Base-by-base conservation (phyloP, 2,888 invertebrate genomes). In the Drosophila robusta region DNA sequence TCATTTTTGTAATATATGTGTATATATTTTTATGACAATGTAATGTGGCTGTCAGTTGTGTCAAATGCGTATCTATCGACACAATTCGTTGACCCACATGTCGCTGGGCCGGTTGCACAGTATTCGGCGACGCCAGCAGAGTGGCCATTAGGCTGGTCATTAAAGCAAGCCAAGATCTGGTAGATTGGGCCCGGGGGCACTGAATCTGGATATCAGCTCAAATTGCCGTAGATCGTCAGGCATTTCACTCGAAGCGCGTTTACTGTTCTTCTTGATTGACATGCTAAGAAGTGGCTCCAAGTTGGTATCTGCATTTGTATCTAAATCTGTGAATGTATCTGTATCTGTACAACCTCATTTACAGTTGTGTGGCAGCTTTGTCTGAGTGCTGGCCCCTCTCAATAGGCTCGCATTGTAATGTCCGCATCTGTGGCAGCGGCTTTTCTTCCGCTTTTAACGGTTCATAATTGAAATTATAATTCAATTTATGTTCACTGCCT, bases 391-490 rank as follows among this genome's bases (percentile, higher is more conserved):
- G 45, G 70, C 60, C 57, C 62, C 52, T 74, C 69, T 82, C 85
- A 85, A 81, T 82, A 72, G 75, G 61, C 81, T 16, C 61, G 24
- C 78, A 80, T 84, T 87, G 85, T 84, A 54, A 12, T 62, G 46
- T 34, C 45, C 45, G 63, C 16, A 24, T 63, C 22, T 54, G 36
- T 64, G 72, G 58, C 75, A 46, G 62, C 58, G 57, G 77, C 68
- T 79, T 82, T 87, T 84, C 89, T 84, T 84, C 85, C 85, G 83
- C 83, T 86, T 80, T 81, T 87, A 89, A 85, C 85, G 79, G 89
- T 84, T 80, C 84, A 84, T 89, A 85, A 89, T 89, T 85, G 87
- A 85, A 88, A 87, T 89, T 84, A 80, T 85, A 87, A 85, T 85
- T 87, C 87, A 84, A 89, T 89, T 85, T 82, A 69, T 70, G 55